Conservation (phyloP, 2,113 vertebrate genomes). For the Hemiscyllium ocellatum region DNA sequence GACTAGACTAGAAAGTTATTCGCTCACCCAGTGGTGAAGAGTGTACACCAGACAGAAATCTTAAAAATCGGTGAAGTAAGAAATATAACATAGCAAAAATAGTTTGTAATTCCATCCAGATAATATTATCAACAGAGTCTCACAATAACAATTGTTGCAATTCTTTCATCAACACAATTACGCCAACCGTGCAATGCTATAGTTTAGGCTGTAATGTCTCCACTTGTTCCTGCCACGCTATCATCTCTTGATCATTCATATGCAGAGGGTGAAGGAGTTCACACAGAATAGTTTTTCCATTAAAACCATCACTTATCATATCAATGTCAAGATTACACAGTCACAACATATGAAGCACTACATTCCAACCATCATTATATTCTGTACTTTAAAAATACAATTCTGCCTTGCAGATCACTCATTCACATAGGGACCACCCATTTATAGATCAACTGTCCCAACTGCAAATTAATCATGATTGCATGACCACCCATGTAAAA, state of each 20-base stretch:
- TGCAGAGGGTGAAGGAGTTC: neutral
- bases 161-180: neutral
- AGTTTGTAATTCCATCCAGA: neutral
- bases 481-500: constrained; percentile 2
- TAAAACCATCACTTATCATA: neutral
- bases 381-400: neutral
- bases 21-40: neutral
- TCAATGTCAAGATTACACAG: neutral
- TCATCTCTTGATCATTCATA: neutral
- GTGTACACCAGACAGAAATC: neutral
- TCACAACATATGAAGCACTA: neutral
- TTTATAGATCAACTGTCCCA: neutral
- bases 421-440: neutral
- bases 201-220: neutral
- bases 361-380: neutral
- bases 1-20: neutral
- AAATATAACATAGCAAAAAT: neutral
- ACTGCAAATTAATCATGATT: constrained; percentile 16
- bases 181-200: neutral
- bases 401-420: neutral
- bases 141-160: neutral
- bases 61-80: neutral
- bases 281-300: neutral
- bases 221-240: neutral
- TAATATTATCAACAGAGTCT: neutral